Evolutionary conservation across 2,113 vertebrate genomes (phyloP).

Genomic region (Megalops atlanticus): DNA sequence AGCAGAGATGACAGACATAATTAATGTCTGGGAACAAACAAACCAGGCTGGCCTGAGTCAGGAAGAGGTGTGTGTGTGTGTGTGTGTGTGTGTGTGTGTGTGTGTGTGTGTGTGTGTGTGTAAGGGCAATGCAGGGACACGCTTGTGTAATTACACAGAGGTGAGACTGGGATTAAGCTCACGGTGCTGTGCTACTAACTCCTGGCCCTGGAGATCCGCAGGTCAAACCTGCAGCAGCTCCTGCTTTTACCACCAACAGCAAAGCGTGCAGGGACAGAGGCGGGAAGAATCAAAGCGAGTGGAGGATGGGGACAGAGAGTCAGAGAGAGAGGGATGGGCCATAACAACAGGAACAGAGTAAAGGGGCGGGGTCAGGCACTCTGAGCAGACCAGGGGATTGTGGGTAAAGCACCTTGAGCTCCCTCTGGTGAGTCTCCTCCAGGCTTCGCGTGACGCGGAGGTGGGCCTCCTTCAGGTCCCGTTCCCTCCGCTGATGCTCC

Average conservation of each 20-base stretch:
- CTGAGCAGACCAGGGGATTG: background rate
- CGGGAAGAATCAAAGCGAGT: background rate
- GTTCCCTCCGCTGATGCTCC: slow-evolving; percentile 88
- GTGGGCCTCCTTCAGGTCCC: slow-evolving; percentile 88
- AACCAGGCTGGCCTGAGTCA: background rate
- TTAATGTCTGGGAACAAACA: background rate
- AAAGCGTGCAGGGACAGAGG: no score
- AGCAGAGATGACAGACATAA: background rate
- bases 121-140: background rate
- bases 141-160: no score
- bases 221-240: no score
- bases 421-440: slow-evolving; percentile 85
- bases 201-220: no score
- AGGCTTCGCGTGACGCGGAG: slow-evolving; percentile 85
- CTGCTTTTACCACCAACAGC: no score
- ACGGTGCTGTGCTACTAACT: no score
- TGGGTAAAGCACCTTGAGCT: slow-evolving; percentile 77
- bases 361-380: background rate
- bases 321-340: background rate
- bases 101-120: no score
- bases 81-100: no score
- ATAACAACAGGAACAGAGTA: background rate
- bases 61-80: no score
- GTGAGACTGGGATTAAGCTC: no score
- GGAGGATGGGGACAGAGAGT: background rate